Percentiles rank a stretch among this genome's conserved stretches.
Evolutionary conservation across 2,888 invertebrate species (phyloP).

Genomic region (Leucozona laternaria): DNA sequence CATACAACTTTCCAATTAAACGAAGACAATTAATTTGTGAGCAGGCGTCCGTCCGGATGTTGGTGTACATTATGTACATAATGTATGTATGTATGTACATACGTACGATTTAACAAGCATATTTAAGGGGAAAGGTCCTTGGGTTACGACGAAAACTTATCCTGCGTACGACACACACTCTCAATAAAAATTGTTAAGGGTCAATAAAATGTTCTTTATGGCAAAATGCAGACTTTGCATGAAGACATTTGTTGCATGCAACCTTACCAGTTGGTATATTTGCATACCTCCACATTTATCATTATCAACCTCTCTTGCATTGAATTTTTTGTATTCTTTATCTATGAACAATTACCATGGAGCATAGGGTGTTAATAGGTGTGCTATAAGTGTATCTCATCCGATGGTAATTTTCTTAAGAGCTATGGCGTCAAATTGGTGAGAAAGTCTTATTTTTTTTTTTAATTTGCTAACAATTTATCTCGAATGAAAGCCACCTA

Average conservation of each 20-base stretch:
- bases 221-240: conserved; percentile 24
- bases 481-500: conserved; percentile 14
- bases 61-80: no score
- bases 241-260: conserved; percentile 58
- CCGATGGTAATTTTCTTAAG: conserved; percentile 50
- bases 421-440: conserved; percentile 56
- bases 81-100: no score
- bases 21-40: conserved; percentile 64
- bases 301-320: background rate
- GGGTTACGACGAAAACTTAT: background rate
- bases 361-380: conserved; percentile 14
- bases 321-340: background rate
- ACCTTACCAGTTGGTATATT: conserved; percentile 40
- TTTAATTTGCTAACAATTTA: conserved; percentile 29
- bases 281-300: conserved; percentile 28
- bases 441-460: conserved; percentile 1
- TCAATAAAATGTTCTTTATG: conserved; percentile 70
- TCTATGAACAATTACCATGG: background rate
- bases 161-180: conserved; percentile 19
- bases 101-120: background rate
- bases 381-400: background rate
- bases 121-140: background rate
- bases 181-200: conserved; percentile 63
- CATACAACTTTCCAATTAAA: conserved; percentile 71
- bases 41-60: conserved; percentile 42